These are phyloP conservation scores for Fukomys damarensis DNA, from an alignment of 2,113 vertebrate genomes.

Conservation along the genomic window DNA sequence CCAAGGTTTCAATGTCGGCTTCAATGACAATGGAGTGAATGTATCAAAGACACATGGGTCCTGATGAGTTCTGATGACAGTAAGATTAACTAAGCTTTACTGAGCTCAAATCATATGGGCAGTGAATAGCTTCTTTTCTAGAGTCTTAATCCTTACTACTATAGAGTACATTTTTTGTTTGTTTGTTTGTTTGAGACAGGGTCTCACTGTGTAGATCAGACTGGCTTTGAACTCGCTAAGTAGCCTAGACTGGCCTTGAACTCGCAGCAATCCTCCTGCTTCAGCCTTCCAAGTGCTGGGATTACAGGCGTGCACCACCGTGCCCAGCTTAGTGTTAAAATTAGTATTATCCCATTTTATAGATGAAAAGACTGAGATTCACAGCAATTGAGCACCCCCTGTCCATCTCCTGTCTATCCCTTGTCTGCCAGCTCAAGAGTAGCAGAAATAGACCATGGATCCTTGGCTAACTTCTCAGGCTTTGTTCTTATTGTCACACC, in stretches of 20 bases:
- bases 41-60: accelerated
- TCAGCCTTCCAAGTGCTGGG: no score
- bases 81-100: neutral
- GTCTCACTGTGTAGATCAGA: no score
- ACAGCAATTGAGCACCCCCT: neutral
- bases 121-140: neutral
- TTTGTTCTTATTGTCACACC: neutral
- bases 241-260: no score
- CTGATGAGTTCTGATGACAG: neutral
- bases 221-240: no score
- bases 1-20: neutral
- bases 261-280: no score
- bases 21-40: neutral
- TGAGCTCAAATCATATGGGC: neutral
- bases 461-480: neutral
- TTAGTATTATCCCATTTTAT: neutral
- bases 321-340: no score
- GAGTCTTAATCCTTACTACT: neutral
- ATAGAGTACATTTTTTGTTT: no score
- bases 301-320: no score
- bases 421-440: neutral
- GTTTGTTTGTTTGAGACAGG: no score
- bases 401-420: no score
- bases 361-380: neutral
- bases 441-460: neutral